A percentile compares a stretch with the other conserved stretches of the same genome.
These are phyloP conservation scores for Manis pentadactyla DNA, from an alignment of 2,797 vertebrate species.

Conservation along the genomic window DNA sequence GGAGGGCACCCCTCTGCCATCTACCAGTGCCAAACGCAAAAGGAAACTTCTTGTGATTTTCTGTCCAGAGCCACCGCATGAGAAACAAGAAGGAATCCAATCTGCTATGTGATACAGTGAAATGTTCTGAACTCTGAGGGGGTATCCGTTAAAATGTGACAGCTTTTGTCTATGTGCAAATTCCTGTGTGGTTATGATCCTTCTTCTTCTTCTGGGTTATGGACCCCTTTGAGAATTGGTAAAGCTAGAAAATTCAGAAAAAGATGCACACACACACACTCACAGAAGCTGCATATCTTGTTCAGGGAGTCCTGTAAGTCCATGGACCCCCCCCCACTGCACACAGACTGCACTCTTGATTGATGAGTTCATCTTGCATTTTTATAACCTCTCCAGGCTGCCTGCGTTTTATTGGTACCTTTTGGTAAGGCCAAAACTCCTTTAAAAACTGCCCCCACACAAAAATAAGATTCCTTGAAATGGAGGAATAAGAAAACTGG, in stretches of 20 bases:
- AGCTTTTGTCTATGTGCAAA: neutral
- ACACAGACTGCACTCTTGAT: neutral
- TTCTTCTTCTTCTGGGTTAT: conserved; percentile 17
- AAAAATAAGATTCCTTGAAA: conserved; percentile 24
- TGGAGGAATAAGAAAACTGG: neutral
- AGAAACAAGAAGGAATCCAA: neutral
- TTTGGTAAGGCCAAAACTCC: conserved; percentile 44
- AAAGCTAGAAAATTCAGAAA: conserved; percentile 15
- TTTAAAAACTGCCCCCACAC: neutral
- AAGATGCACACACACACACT: neutral
- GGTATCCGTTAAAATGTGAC: neutral
- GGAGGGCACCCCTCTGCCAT: neutral
- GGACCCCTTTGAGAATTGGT: conserved; percentile 33
- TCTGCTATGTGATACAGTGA: neutral
- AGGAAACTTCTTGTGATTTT: neutral
- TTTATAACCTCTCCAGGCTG: conserved; percentile 47
- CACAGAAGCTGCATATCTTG: neutral
- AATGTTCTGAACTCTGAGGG: neutral
- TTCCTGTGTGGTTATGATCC: neutral
- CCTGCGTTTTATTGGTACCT: conserved; percentile 53
- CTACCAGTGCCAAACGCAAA: neutral
- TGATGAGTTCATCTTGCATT: conserved; percentile 60
- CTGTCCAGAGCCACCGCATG: neutral
- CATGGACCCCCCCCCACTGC: neutral
- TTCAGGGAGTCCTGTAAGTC: neutral